These are phyloP conservation scores for Dipodomys ordii DNA, from an alignment of 2,113 vertebrate species.

Conservation along the genomic window DNA sequence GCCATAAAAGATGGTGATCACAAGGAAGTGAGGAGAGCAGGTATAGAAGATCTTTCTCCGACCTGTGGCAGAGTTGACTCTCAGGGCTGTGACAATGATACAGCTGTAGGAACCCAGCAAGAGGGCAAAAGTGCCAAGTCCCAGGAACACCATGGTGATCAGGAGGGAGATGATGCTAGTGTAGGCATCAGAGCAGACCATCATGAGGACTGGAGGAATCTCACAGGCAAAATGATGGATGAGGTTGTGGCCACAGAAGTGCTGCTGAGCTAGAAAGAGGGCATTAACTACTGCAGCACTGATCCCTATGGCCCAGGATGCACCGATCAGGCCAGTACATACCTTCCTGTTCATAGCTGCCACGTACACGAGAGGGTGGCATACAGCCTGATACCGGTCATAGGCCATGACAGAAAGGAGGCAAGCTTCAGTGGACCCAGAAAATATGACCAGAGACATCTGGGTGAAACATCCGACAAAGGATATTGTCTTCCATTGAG, in stretches of 20 bases:
- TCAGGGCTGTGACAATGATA: slow-evolving; percentile 71
- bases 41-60: slow-evolving; percentile 77
- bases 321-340: slow-evolving; percentile 6
- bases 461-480: slow-evolving; percentile 63
- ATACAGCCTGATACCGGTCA: slow-evolving; percentile 77
- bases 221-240: slow-evolving; percentile 58
- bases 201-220: slow-evolving; percentile 63
- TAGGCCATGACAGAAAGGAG: slow-evolving; percentile 78
- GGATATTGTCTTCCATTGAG: slow-evolving; percentile 52
- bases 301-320: slow-evolving; percentile 39
- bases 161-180: slow-evolving; percentile 62
- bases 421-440: slow-evolving; percentile 67
- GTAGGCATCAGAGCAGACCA: slow-evolving; percentile 70
- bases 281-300: slow-evolving; percentile 2
- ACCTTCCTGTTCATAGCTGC: slow-evolving; percentile 64
- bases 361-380: slow-evolving; percentile 67
- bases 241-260: slow-evolving; percentile 64
- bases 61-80: slow-evolving; percentile 57
- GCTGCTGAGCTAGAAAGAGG: slow-evolving; percentile 59
- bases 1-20: slow-evolving; percentile 59
- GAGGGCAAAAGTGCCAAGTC: slow-evolving; percentile 51
- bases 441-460: slow-evolving; percentile 64
- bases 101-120: slow-evolving; percentile 69
- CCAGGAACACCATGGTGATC: slow-evolving; percentile 58
- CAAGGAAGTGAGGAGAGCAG: slow-evolving; percentile 78